Conservation (phyloP, 2,888 invertebrate species). For the Polylopha cassiicola region DNA sequence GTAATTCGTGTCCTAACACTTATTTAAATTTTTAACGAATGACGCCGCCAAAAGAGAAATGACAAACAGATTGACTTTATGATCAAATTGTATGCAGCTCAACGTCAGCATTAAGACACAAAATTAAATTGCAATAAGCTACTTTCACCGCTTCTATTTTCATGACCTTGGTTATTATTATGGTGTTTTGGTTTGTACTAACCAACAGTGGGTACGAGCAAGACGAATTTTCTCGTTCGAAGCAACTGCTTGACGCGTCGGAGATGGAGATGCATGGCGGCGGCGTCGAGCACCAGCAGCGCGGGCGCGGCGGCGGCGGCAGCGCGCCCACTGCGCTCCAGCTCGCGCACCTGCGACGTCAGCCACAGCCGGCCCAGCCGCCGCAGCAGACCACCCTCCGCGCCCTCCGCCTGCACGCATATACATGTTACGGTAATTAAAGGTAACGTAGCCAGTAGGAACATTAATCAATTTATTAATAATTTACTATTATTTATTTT, state of each 20-base stretch:
- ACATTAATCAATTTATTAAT: too few species aligned
- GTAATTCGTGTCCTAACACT: too few species aligned
- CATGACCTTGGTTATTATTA: neutral
- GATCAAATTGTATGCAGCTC: too few species aligned
- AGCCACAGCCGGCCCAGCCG: conserved; percentile 95
- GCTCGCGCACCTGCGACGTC: conserved; percentile 89
- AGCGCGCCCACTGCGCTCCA: conserved; percentile 84
- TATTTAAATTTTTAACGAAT: too few species aligned
- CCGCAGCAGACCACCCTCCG: conserved; percentile 81
- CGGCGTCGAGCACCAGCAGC: conserved; percentile 91
- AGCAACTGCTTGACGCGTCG: conserved; percentile 88
- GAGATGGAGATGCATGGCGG: conserved; percentile 86
- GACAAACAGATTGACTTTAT: too few species aligned
- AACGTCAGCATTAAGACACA: too few species aligned
- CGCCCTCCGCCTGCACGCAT: conserved; percentile 12
- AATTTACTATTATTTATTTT: too few species aligned
- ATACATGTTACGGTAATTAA: too few species aligned
- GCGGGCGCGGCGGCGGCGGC: conserved; percentile 80
- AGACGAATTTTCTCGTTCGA: conserved; percentile 88
- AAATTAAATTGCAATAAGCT: too few species aligned
- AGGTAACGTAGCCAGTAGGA: too few species aligned
- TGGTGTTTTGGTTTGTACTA: conserved; percentile 40
- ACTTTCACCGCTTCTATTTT: too few species aligned
- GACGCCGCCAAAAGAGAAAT: too few species aligned
- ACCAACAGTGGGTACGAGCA: conserved; percentile 93